Base-by-base conservation (phyloP, 2,888 invertebrate genomes). In the Bellardia pandia region DNA sequence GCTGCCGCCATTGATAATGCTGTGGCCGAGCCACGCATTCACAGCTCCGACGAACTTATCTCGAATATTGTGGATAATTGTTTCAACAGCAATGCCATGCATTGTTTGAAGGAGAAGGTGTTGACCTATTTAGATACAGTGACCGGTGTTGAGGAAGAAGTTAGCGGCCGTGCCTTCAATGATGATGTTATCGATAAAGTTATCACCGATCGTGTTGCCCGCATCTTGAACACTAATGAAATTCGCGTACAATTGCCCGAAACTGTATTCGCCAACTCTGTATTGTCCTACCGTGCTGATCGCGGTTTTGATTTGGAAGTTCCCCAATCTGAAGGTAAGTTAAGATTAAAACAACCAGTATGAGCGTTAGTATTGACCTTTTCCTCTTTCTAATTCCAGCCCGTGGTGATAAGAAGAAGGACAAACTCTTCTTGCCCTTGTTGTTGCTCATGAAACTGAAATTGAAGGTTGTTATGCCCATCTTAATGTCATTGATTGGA, bases 401-500 rank as follows among this genome's bases (percentile, higher is more conserved):
- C 90, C 96, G 97, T 88, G 97, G 96, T 90, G 96, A 96, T 90
- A 94, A 96, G 93, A 94, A 97, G 91, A 97, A 97, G 95, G 97
- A 97, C 94, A 97, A 97, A 93, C 95, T 97, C 69, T 94, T 97
- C 88, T 94, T 97, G 91, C 97, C 97, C 16, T 95, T 97, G 88
- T 94, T 97, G 89, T 94, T 98, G 89, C 95, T 97, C 74, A 94
- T 98, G 90, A 98, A 98, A 94, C 93, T 98, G 91, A 97, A 97
- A 94, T 94, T 97, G 95, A 97, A 98, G 93, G 96, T 96, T 37
- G 93, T 98, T 88, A 96, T 97, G 96, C 98, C 97, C 53, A 96
- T 98, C 91, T 95, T 97, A 90, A 95, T 97, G 45, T 95, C 96
- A 64, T 94, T 97, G 90, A 96, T 97, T 92, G 96, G 97, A 88